Percentiles rank a stretch among this genome's conserved stretches.
Evolutionary conservation across 2,888 invertebrate species (phyloP).

Genomic region (Synergus itoensis): DNA sequence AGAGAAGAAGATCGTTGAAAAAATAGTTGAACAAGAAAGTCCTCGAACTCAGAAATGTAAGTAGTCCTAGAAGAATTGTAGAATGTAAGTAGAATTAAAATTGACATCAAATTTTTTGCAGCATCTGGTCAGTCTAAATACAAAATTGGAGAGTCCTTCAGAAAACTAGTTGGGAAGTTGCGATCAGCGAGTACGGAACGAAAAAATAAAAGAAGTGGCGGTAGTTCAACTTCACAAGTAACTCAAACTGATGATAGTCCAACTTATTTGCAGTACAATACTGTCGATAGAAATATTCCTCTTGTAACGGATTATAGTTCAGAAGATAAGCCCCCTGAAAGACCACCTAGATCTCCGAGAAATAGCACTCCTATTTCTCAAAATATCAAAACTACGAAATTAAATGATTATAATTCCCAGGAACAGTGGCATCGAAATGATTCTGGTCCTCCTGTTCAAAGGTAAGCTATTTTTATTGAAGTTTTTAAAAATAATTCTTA

Average conservation of each 20-base stretch:
- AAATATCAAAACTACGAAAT: conserved; percentile 61
- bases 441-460: conserved; percentile 82
- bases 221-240: conserved; percentile 68
- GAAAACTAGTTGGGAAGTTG: conserved; percentile 90
- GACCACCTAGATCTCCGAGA: conserved; percentile 66
- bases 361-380: conserved; percentile 39
- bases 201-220: conserved; percentile 80
- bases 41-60: conserved; percentile 62
- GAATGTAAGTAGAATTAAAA: conserved; percentile 12
- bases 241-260: conserved; percentile 74
- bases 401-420: conserved; percentile 48
- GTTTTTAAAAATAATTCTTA: background rate
- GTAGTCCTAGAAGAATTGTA: background rate
- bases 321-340: conserved; percentile 73
- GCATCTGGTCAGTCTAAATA: conserved; percentile 69
- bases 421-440: conserved; percentile 66
- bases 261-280: conserved; percentile 81
- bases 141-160: conserved; percentile 88
- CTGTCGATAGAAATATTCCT: conserved; percentile 79
- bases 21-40: conserved; percentile 48
- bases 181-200: conserved; percentile 87
- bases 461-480: background rate
- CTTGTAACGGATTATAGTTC: conserved; percentile 64
- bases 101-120: conserved; percentile 46
- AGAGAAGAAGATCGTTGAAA: conserved; percentile 58